Evolutionary conservation across 2,113 vertebrate species (phyloP).

Genomic region (Chloropsis hardwickii): DNA sequence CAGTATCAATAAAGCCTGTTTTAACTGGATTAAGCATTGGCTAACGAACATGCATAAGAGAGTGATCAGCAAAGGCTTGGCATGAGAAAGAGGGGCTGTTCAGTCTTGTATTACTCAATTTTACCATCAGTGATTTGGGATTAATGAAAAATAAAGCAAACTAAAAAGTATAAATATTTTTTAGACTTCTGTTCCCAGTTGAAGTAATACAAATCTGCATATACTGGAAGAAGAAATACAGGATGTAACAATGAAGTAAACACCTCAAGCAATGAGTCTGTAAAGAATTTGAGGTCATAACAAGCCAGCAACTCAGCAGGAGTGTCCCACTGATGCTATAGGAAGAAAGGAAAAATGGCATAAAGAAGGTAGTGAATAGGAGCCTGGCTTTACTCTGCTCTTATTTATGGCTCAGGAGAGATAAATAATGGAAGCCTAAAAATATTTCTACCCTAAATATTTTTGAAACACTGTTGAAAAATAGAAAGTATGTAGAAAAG

Average conservation of each 20-base stretch:
- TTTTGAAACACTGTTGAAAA: not conserved
- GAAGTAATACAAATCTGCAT: not conserved
- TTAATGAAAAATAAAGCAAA: not conserved
- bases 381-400: not conserved
- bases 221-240: not conserved
- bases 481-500: not conserved
- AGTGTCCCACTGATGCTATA: not conserved
- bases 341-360: not conserved
- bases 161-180: not conserved
- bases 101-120: not conserved
- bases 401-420: not conserved
- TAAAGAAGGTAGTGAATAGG: not conserved
- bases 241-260: not conserved
- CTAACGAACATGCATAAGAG: not conserved
- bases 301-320: not conserved
- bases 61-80: not conserved
- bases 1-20: not conserved
- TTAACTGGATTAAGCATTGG: slow-evolving; percentile 23
- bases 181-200: not conserved
- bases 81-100: not conserved
- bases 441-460: not conserved
- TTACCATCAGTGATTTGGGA: not conserved
- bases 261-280: not conserved
- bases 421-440: not conserved
- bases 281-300: not conserved